A percentile compares a stretch with the other conserved stretches of the same genome.
These are phyloP conservation scores for Spea hammondii DNA, from an alignment of 2,797 vertebrate genomes.

Conservation along the genomic window DNA sequence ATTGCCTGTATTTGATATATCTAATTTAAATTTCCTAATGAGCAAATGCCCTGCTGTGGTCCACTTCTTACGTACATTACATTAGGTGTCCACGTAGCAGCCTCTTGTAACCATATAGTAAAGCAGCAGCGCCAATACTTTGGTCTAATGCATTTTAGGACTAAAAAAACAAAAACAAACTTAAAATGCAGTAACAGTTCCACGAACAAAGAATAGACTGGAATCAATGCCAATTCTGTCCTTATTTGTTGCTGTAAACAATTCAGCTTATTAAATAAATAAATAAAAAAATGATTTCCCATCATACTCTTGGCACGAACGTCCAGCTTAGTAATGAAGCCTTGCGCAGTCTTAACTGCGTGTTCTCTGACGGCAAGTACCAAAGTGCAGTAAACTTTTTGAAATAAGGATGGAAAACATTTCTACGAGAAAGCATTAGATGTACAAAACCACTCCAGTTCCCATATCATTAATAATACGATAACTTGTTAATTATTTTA, in stretches of 20 bases:
- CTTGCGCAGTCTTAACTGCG: background rate
- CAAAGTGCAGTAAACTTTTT: slow-evolving; percentile 11
- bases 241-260: background rate
- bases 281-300: background rate
- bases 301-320: slow-evolving; percentile 32
- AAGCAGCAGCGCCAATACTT: no score
- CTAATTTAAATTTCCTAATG: no score
- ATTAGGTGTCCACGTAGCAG: no score
- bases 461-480: no score
- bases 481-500: slow-evolving; percentile 6
- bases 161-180: background rate
- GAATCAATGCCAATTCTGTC: background rate
- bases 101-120: no score
- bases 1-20: no score
- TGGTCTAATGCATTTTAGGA: no score
- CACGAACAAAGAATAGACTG: background rate
- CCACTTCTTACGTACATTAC: no score
- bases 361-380: slow-evolving; percentile 11
- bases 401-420: slow-evolving; percentile 20
- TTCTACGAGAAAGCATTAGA: background rate
- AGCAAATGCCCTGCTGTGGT: no score
- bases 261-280: background rate
- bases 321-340: slow-evolving; percentile 11
- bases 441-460: background rate
- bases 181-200: background rate